Percentiles rank a stretch among this genome's conserved stretches.
Evolutionary conservation across 2,888 invertebrate genomes (phyloP).

Genomic region (Tenthredo distinguenda): DNA sequence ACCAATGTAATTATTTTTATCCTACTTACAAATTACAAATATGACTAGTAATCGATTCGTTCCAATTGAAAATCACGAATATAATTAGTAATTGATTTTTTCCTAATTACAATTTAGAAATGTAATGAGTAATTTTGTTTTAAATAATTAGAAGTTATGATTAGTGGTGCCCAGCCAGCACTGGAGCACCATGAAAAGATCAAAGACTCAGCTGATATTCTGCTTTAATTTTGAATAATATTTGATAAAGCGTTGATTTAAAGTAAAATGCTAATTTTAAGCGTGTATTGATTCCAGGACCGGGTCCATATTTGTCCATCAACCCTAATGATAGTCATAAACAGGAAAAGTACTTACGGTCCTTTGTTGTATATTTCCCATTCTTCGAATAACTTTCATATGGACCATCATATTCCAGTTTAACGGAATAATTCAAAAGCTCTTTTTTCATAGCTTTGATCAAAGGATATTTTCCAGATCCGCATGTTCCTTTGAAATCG

Average conservation of each 20-base stretch:
- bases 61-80: too few species aligned
- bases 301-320: background rate
- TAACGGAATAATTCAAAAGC: constrained; percentile 89
- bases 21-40: too few species aligned
- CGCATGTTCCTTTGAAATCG: constrained; percentile 94
- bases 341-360: constrained; percentile 84
- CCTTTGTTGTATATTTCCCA: constrained; percentile 92
- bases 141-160: too few species aligned
- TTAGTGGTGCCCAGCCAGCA: too few species aligned
- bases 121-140: too few species aligned
- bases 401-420: constrained; percentile 91
- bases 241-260: background rate
- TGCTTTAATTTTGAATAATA: background rate
- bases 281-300: background rate
- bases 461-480: constrained; percentile 93
- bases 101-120: too few species aligned
- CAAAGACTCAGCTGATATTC: background rate
- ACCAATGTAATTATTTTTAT: too few species aligned
- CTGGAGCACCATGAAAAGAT: background rate
- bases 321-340: background rate
- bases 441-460: constrained; percentile 93
- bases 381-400: constrained; percentile 86
- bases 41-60: too few species aligned
- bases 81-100: too few species aligned
- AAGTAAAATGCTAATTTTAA: background rate